These are phyloP conservation scores for Babylonia areolata DNA, from an alignment of 1,140 invertebrate genomes.

Conservation along the genomic window DNA sequence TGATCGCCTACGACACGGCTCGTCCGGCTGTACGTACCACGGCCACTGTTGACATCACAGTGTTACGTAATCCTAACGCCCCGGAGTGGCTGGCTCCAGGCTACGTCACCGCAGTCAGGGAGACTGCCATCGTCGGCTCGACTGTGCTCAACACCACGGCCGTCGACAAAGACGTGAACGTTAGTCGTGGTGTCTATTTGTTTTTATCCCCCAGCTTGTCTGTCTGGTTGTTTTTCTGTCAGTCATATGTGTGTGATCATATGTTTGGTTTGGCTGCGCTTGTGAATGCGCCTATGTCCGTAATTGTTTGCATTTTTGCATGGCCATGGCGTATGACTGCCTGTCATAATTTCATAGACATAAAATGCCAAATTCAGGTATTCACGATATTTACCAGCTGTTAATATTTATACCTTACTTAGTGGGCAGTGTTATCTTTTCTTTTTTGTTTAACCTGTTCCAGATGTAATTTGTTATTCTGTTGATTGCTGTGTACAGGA, in stretches of 20 bases:
- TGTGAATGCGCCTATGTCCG: not conserved
- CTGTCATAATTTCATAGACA: not conserved
- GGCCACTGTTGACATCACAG: constrained; percentile 87
- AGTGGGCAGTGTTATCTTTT: not conserved
- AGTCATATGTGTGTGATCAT: not conserved
- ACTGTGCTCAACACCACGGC: constrained; percentile 80
- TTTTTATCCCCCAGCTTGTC: not conserved
- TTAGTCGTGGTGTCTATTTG: constrained; percentile 36
- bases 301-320: not conserved
- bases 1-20: constrained; percentile 90
- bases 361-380: not conserved
- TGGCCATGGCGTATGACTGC: not conserved
- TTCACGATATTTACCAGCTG: too few relatives aligned
- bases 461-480: too few relatives aligned
- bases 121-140: constrained; percentile 80
- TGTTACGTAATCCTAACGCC: constrained; percentile 85
- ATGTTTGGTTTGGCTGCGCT: not conserved
- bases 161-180: constrained; percentile 51
- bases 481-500: constrained; percentile 46
- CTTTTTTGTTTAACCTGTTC: too few relatives aligned
- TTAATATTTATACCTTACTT: too few relatives aligned
- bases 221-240: not conserved
- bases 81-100: constrained; percentile 79
- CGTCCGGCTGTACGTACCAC: constrained; percentile 89
- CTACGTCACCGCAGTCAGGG: constrained; percentile 87